phyloP scores from a whole-genome alignment of 2,888 invertebrate genomes.

The Ennomos erosarius region DNA sequence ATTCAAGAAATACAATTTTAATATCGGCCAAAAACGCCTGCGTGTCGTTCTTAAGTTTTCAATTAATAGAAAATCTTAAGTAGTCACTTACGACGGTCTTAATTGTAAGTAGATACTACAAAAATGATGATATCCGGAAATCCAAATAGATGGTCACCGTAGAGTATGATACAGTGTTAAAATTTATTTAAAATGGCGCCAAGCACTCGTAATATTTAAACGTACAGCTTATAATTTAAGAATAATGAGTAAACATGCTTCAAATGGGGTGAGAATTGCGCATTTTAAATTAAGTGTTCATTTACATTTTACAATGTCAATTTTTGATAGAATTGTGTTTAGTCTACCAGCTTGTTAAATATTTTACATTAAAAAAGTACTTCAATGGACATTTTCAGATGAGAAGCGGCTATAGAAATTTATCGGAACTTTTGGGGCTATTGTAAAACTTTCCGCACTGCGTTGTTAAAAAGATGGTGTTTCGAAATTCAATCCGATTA shows the following conservation, averaged over 20 bases:
- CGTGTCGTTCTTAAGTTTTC: too few species aligned
- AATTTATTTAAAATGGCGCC: conserved; percentile 9
- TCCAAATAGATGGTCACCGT: too few species aligned
- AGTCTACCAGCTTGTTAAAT: conserved; percentile 8
- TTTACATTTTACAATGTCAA: too few species aligned
- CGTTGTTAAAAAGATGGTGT: conserved; percentile 6
- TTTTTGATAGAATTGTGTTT: background rate
- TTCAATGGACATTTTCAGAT: background rate
- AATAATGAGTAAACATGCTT: background rate
- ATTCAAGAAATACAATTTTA: too few species aligned
- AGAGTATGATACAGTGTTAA: background rate
- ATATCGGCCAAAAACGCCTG: too few species aligned
- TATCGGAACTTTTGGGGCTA: conserved; percentile 13
- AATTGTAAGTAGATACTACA: too few species aligned
- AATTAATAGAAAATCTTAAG: too few species aligned
- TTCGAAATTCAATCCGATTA: background rate
- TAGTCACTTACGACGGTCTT: too few species aligned
- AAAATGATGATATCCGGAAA: too few species aligned
- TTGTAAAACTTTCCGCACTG: conserved; percentile 10
- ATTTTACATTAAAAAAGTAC: conserved; percentile 6
- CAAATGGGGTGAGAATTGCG: too few species aligned
- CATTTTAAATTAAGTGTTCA: too few species aligned
- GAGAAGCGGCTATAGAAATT: conserved; percentile 8
- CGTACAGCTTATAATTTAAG: background rate
- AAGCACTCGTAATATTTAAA: background rate